Conservation (phyloP, 2,888 invertebrate genomes). For the Phyllotreta cruciferae region DNA sequence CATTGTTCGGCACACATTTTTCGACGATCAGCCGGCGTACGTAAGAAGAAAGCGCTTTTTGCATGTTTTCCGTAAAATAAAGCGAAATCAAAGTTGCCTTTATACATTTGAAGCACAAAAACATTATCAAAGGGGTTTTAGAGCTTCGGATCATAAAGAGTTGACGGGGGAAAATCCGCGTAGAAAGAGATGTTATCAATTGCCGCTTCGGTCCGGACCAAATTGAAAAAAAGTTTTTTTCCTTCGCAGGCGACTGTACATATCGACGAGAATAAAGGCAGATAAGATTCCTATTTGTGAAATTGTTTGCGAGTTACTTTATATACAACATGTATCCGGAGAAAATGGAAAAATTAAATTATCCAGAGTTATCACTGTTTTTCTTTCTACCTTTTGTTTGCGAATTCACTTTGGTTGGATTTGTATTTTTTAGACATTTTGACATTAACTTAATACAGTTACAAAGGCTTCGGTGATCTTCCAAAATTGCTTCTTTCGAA, state of each 20-base stretch:
- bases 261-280: constrained; percentile 14
- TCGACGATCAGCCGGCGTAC: constrained; percentile 12
- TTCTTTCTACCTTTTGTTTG: constrained; percentile 11
- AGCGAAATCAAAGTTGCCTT: constrained; percentile 46
- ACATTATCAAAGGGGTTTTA: constrained; percentile 40
- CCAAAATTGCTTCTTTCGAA: too few species aligned
- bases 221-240: constrained; percentile 27
- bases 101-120: constrained; percentile 30
- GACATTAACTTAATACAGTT: background rate
- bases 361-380: constrained; percentile 14
- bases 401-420: background rate
- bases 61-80: constrained; percentile 36
- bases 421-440: constrained; percentile 6
- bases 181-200: constrained; percentile 32
- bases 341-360: constrained; percentile 26
- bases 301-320: constrained; percentile 25
- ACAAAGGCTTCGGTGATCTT: too few species aligned
- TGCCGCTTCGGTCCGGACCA: constrained; percentile 16
- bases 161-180: constrained; percentile 20
- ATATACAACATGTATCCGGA: constrained; percentile 6
- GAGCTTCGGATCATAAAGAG: constrained; percentile 24
- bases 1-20: constrained; percentile 20
- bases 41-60: constrained; percentile 19
- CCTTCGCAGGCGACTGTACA: constrained; percentile 10
- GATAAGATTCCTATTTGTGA: constrained; percentile 24